Conservation (phyloP, 1,140 invertebrate species). For the Brachionus koreanus region DNA sequence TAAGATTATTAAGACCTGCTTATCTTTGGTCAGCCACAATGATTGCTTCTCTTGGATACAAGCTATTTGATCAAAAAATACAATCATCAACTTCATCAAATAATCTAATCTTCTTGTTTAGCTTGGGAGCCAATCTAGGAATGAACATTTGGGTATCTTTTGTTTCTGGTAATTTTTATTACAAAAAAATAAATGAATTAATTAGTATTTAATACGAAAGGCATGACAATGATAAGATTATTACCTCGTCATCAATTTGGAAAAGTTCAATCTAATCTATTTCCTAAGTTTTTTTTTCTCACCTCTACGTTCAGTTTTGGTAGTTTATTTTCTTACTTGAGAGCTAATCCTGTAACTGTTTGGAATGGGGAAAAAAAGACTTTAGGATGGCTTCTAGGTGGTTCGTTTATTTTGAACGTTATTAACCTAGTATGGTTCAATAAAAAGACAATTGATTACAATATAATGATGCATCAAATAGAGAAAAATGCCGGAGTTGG, state of each 20-base stretch:
- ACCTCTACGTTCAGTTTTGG: slow-evolving; percentile 6
- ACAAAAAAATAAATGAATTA: background rate
- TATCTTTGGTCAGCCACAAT: background rate
- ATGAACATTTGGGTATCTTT: slow-evolving; percentile 34
- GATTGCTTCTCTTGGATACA: background rate
- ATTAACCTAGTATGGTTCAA: slow-evolving; percentile 23
- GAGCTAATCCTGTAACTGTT: background rate
- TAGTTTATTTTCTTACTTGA: slow-evolving; percentile 21
- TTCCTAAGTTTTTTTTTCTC: slow-evolving; percentile 19
- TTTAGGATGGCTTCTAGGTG: background rate
- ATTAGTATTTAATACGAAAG: background rate
- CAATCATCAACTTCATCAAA: background rate
- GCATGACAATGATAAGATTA: slow-evolving; percentile 28
- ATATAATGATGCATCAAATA: slow-evolving; percentile 27
- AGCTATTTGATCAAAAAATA: background rate
- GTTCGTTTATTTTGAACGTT: background rate
- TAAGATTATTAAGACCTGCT: background rate
- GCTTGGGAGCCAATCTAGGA: slow-evolving; percentile 5
- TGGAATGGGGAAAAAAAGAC: background rate
- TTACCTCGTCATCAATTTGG: slow-evolving; percentile 43
- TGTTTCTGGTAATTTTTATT: background rate
- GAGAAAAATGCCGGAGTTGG: slow-evolving; percentile 35
- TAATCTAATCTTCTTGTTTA: background rate
- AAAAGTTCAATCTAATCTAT: background rate
- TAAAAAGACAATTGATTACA: slow-evolving; percentile 7